Base-by-base conservation (phyloP, 2,888 invertebrate species). In the Meteorus colon region DNA sequence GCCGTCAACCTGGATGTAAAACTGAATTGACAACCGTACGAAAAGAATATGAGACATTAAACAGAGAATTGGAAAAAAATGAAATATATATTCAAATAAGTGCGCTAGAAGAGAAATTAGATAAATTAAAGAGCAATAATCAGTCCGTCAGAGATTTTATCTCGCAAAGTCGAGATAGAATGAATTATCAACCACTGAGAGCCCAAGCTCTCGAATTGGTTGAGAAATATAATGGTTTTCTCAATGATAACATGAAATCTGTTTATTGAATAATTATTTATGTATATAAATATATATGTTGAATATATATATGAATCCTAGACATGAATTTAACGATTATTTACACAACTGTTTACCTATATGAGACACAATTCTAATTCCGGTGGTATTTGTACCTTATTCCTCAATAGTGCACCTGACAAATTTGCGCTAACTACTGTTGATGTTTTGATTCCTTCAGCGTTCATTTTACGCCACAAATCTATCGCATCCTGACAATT, bases 41-140 rank as follows among this genome's bases (percentile, higher is more conserved):
- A n/a, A 89, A 86, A 37, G 92, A 92, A 80, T 88, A 92, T 65
- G 91, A 91, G 34, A 91, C 91, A 79, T 86, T 93, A 16, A 92
- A 93, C 90, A 88, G 89, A 79, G 77, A 77, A 34, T 90, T 96
- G 14, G 92, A 93, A 77, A 94, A 93, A 45, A 95, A 95, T 86
- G 95, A 95, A 87, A 93, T 94, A 86, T 93, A 93, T 83, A 88
- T 91, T 1, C 94, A 95, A 87, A 90, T 96, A n/a, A 92, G 92
- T 80, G 92, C 91, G 66, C 86, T 95, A 80, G 95, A 96, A 87
- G 93, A 93, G 73, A 94, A 94, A 85, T 90, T 95, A 82, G 92
- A 93, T 14, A 92, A 93, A 75, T 88, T 94, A 48, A 94, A 94
- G 82, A 92, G 92, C 79, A 93, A 93, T 81, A 95, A 94, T 86